Evolutionary conservation across 2,888 invertebrate species (phyloP).

Genomic region (Drosophila rellima): DNA sequence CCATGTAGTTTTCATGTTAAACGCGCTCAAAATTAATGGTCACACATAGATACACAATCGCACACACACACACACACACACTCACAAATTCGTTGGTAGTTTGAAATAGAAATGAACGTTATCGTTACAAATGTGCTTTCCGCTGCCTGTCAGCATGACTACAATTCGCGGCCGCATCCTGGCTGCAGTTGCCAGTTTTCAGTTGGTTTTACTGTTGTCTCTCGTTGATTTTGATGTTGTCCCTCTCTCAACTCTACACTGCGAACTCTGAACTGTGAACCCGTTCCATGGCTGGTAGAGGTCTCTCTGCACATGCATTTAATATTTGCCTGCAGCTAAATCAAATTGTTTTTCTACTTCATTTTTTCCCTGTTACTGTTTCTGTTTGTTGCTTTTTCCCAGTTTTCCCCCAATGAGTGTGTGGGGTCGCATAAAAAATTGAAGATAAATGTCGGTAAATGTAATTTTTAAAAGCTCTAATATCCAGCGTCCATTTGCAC

Average conservation of each 20-base stretch:
- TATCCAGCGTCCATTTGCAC: slow-evolving; percentile 64
- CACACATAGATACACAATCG: slow-evolving; percentile 56
- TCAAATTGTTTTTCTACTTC: slow-evolving; percentile 72
- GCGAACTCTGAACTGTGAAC: neutral
- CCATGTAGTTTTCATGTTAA: slow-evolving; percentile 79
- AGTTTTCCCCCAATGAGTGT: neutral
- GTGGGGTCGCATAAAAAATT: slow-evolving; percentile 55
- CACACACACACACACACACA: slow-evolving; percentile 30
- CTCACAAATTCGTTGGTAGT: slow-evolving; percentile 36
- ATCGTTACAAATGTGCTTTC: slow-evolving; percentile 80
- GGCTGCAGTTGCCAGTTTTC: slow-evolving; percentile 32
- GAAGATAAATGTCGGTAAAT: slow-evolving; percentile 73
- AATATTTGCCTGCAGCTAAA: slow-evolving; percentile 76
- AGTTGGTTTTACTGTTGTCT: slow-evolving; percentile 20
- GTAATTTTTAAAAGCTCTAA: slow-evolving; percentile 75
- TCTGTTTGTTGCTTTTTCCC: slow-evolving; percentile 21
- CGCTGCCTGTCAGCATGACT: slow-evolving; percentile 76
- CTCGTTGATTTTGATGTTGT: slow-evolving; percentile 72
- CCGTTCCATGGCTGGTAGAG: neutral
- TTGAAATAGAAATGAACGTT: slow-evolving; percentile 76
- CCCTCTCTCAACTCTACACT: slow-evolving; percentile 30
- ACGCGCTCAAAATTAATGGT: slow-evolving; percentile 79
- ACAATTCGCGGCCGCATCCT: slow-evolving; percentile 70
- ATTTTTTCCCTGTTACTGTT: slow-evolving; percentile 37
- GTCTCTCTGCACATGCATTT: slow-evolving; percentile 62